Evolutionary conservation across 2,113 vertebrate genomes (phyloP), one percentile per base, ranked within the genome.

Genomic region (Phaethon lepturus): DNA sequence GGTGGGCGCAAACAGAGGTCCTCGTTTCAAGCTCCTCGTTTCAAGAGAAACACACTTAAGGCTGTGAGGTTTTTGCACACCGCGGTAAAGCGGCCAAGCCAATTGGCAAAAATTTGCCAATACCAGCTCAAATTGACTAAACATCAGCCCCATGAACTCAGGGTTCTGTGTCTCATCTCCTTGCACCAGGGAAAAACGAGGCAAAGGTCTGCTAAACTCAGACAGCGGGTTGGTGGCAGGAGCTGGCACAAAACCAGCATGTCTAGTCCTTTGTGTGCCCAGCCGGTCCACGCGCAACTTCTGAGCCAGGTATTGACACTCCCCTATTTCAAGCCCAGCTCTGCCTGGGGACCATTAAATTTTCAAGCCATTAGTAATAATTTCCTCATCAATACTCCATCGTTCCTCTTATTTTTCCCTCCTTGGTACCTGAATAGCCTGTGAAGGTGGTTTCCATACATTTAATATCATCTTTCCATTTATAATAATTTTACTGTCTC

Each of bases 381-480:
- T 93, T 78, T 78, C 45, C 75, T 93, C 79, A 93, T 96, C 83
- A 91, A 84, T 87, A 75, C 52, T 59, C 64, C n/a, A 71, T 23
- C 86, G 42, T 63, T 83, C 56, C 50, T 92, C 71, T 75, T 88
- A 85, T 91, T 95, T 92, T 89, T 90, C 42, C 93, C 77, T 86
- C 71, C 42, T 73, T 82, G 38, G 13, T 79, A 62, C 63, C 52
- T 40, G 67, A 95, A 76, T 17, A 90, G 58, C 31, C 45, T 0
- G 2, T 47, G 71, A 88, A 85, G 49, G 63, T 95, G 67, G 42
- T 71, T 95, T 91, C 23, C 59, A 77, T 73, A 88, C n/a, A 67
- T 86, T 92, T 88, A 88, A 83, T 91, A 90, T 53, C 19, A 77
- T 91, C 86, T 84, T 94, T 76, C 80, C 60, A 77, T 86, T 96